Evolutionary conservation across 2,888 invertebrate species (phyloP), one percentile per base, ranked within the genome.

Genomic region (Melipona beecheii): DNA sequence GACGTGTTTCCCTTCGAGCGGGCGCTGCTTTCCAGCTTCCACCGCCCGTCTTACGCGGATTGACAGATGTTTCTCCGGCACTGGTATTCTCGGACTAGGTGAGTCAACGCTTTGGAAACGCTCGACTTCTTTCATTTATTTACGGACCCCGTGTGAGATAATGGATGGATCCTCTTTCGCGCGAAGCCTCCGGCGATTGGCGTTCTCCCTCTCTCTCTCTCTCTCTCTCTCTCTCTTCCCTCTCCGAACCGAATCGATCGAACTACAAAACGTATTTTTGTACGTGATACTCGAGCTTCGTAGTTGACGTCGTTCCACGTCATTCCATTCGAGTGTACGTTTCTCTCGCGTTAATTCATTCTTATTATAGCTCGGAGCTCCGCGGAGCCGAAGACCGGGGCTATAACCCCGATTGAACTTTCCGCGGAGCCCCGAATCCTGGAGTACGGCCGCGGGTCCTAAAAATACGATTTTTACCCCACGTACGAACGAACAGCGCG

Each of bases 31-130:
- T 31, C 21, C 52, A 27, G 17, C 58, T 27, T n/a, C 54, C 43
- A 43, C 43, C 13, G 11, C 58, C 31, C 74, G 56, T 70, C 66
- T 81, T 76, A 73, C 78, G 62, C 49, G 70, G 69, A 80, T 78
- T 74, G 81, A 82, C 79, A 72, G 83, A 69, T 88, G 75, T 84
- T 85, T 85, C 81, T 78, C 76, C 31, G 66, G 43, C 62, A 24
- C 49, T 43, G 64, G 58, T 87, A 83, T 83, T 87, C 81, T 79
- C 58, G 83, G 54, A 70, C 75, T 49, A 62, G 24, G 13, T 19
- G 43, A 27, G 19, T 21, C 27, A 31, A 6, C 43, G 43, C 43
- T 21, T 64, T 52, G 24, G 66, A 49, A 78, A 24, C 52, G 52
- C 43, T 58, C 70, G 58, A 73, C 19, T 60, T 66, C 54, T 58